A percentile compares a stretch with the other conserved stretches of the same genome.
These are phyloP conservation scores for Dinoponera quadriceps DNA, from an alignment of 1,140 invertebrate species.

Conservation along the genomic window DNA sequence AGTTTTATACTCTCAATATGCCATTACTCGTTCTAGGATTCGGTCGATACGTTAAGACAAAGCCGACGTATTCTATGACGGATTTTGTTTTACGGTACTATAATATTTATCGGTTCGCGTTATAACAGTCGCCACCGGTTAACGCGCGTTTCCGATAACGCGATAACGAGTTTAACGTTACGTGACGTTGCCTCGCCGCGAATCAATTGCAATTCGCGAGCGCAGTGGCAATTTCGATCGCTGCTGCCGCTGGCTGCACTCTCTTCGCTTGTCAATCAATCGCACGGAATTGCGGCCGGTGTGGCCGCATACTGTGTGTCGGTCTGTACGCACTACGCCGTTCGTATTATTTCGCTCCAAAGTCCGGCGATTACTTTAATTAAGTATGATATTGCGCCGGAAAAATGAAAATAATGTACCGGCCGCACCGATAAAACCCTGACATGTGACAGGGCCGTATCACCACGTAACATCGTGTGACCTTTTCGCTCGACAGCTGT, in stretches of 20 bases:
- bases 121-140: slow-evolving; percentile 37
- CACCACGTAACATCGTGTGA: slow-evolving; percentile 48
- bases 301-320: slow-evolving; percentile 8
- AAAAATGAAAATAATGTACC: slow-evolving; percentile 75
- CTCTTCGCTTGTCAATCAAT: slow-evolving; percentile 47
- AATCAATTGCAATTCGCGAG: slow-evolving; percentile 48
- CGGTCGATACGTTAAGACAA: slow-evolving; percentile 33
- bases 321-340: neutral
- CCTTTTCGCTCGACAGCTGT: slow-evolving; percentile 49
- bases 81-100: slow-evolving; percentile 42
- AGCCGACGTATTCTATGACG: neutral
- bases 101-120: slow-evolving; percentile 41
- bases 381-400: slow-evolving; percentile 72
- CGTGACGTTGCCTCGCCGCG: slow-evolving; percentile 44
- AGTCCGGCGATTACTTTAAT: slow-evolving; percentile 77
- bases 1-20: neutral
- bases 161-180: slow-evolving; percentile 49
- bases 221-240: slow-evolving; percentile 47
- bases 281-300: slow-evolving; percentile 34
- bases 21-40: neutral
- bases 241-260: slow-evolving; percentile 11
- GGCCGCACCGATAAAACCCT: slow-evolving; percentile 52
- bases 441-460: slow-evolving; percentile 41
- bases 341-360: slow-evolving; percentile 66
- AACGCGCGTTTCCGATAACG: slow-evolving; percentile 38